Conservation (phyloP, 64 coral and sea anemone species). For the Pachyseris speciosa region DNA sequence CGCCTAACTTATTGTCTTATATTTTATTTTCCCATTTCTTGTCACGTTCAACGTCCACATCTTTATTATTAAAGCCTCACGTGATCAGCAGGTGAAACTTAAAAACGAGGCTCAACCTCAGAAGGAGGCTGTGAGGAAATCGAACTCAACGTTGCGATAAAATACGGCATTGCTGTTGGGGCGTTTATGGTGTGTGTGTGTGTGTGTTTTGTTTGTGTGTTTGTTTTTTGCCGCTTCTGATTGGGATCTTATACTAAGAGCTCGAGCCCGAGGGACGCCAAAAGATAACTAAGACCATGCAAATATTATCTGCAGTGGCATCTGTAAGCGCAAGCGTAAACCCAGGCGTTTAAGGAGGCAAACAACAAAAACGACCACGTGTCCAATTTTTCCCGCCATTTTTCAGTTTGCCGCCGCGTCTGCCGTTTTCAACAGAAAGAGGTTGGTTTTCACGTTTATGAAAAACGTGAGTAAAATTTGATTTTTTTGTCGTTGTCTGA, state of each 20-base stretch:
- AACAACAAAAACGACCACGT: too few relatives aligned
- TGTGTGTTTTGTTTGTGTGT: too few relatives aligned
- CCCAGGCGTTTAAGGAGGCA: constrained; percentile 59
- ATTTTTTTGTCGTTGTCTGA: too few relatives aligned
- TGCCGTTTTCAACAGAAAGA: too few relatives aligned
- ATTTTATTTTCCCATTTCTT: constrained; percentile 26
- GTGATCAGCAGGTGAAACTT: constrained; percentile 24
- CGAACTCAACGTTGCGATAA: constrained; percentile 47
- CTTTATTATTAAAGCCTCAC: constrained; percentile 58
- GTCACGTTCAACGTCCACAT: constrained; percentile 22
- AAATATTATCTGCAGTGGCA: constrained; percentile 42
- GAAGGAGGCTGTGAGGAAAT: not conserved
- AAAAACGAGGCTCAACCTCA: constrained; percentile 28
- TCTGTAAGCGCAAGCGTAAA: constrained; percentile 33
- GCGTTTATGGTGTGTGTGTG: constrained; percentile 38
- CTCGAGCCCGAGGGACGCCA: not conserved
- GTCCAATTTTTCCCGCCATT: too few relatives aligned
- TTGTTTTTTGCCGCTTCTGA: constrained; percentile 66
- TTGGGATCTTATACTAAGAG: constrained; percentile 45
- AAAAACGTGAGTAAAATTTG: too few relatives aligned
- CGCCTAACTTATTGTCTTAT: constrained; percentile 1
- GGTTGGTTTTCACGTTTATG: too few relatives aligned
- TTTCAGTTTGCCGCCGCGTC: too few relatives aligned
- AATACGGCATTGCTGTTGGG: constrained; percentile 24
- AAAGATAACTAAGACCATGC: constrained; percentile 1